Conservation (phyloP, 2,113 vertebrate species). For the Verasper variegatus region DNA sequence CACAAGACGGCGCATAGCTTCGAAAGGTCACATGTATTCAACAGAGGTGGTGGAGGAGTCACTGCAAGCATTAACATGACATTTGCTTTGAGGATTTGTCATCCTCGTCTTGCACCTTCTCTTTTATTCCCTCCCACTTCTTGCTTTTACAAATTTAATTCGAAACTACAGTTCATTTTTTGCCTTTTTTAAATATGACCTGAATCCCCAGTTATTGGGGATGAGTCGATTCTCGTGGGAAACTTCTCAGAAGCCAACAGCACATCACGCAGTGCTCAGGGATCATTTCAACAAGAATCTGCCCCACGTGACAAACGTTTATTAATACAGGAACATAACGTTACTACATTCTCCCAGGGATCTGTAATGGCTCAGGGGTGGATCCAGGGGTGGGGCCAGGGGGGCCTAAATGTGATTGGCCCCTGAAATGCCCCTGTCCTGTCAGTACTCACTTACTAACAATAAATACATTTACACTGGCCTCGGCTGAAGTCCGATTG, state of each 20-base stretch:
- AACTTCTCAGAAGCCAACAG: background rate
- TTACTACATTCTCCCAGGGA: background rate
- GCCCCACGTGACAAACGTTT: no score
- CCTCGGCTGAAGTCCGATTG: no score
- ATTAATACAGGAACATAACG: no score
- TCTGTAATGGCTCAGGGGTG: no score
- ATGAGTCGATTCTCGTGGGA: background rate
- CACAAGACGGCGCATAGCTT: background rate
- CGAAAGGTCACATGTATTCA: conserved; percentile 30
- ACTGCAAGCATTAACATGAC: conserved; percentile 2
- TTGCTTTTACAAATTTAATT: background rate
- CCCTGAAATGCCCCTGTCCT: no score
- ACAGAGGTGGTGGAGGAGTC: background rate
- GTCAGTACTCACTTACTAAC: no score
- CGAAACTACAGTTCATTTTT: background rate
- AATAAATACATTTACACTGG: no score
- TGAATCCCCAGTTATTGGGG: background rate
- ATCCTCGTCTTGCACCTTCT: background rate
- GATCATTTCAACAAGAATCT: background rate
- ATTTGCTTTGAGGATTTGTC: background rate
- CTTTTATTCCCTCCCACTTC: background rate
- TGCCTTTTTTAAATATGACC: background rate
- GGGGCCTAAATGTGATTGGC: no score
- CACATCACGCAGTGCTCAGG: background rate
- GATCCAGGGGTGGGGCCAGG: background rate